Conservation (phyloP, 2,797 vertebrate species). For the Myioborus miniatus region DNA sequence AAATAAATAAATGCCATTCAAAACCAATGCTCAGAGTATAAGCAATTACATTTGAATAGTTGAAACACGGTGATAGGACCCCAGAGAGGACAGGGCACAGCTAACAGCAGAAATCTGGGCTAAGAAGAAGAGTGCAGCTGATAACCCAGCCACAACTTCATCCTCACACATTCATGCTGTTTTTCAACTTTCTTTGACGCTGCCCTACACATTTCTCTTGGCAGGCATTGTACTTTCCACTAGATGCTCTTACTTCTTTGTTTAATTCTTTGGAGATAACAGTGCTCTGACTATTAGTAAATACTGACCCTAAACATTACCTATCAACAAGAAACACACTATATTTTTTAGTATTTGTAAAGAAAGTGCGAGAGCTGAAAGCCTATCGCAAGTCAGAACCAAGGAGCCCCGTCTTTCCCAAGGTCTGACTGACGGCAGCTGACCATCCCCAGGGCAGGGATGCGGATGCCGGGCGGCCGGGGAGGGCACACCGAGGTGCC, state of each 20-base stretch:
- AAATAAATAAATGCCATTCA: neutral
- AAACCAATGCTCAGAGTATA: neutral
- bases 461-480: rapidly evolving
- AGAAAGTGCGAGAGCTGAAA: neutral
- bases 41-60: neutral
- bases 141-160: neutral
- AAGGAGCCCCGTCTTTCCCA: neutral
- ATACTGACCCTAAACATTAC: neutral
- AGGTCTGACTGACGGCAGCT: neutral
- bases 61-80: neutral
- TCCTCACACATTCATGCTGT: no score
- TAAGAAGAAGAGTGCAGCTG: neutral
- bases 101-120: neutral
- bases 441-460: neutral
- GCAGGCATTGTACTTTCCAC: neutral
- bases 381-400: neutral
- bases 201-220: neutral
- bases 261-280: neutral
- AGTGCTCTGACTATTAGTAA: neutral
- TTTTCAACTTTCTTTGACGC: neutral
- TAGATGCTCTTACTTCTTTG: neutral
- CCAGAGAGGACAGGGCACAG: neutral
- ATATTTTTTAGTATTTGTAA: neutral
- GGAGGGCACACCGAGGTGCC: neutral
- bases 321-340: rapidly evolving